Percentiles rank a stretch among this genome's conserved stretches.
Evolutionary conservation across 2,888 invertebrate genomes (phyloP).

Genomic region (Escarpia spicata): DNA sequence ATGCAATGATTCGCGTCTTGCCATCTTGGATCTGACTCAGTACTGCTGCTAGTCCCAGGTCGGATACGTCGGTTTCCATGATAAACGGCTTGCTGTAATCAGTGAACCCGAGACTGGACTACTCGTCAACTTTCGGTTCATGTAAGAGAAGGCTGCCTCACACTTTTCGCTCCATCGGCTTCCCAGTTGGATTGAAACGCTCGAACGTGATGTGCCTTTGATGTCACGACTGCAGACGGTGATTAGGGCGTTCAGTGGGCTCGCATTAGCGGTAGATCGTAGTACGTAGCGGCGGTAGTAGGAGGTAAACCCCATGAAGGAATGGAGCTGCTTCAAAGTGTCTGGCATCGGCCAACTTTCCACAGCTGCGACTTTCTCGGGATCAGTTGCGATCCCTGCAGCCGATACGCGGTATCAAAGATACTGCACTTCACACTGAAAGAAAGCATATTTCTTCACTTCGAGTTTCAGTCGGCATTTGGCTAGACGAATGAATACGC

Average conservation of each 20-base stretch:
- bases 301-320: conserved; percentile 39
- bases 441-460: conserved; percentile 38
- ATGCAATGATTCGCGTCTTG: no score
- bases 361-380: conserved; percentile 27
- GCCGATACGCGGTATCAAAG: conserved; percentile 36
- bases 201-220: no score
- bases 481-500: conserved; percentile 36
- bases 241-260: conserved; percentile 33
- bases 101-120: conserved; percentile 1
- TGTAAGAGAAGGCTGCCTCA: neutral
- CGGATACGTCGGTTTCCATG: conserved; percentile 8
- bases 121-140: neutral
- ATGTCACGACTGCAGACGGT: neutral
- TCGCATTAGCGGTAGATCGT: conserved; percentile 41
- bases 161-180: neutral
- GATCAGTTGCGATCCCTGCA: conserved; percentile 33
- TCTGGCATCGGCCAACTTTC: neutral
- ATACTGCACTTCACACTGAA: conserved; percentile 35
- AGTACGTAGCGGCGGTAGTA: conserved; percentile 44
- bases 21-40: no score
- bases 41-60: neutral
- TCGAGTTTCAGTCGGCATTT: conserved; percentile 37
- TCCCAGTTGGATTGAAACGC: no score
- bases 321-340: conserved; percentile 34
- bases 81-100: conserved; percentile 18